Evolutionary conservation across 2,888 invertebrate species (phyloP).

Genomic region (Papilio elwesi): DNA sequence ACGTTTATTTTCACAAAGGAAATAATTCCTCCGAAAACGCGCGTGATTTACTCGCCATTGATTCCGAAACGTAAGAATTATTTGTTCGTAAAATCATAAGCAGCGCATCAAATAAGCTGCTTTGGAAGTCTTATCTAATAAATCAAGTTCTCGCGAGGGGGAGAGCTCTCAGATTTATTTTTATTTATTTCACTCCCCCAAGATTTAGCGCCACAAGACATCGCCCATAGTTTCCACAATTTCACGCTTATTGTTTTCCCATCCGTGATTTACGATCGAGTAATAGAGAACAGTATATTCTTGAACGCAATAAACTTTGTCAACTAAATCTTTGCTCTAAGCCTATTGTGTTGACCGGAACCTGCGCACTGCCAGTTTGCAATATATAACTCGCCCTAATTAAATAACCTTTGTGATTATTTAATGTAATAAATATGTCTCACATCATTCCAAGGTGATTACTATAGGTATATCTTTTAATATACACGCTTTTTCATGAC

Average conservation of each 20-base stretch:
- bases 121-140: constrained; percentile 60
- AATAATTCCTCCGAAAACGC: not conserved
- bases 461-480: too few species aligned
- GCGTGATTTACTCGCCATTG: not conserved
- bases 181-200: constrained; percentile 83
- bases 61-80: constrained; percentile 26
- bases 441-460: too few species aligned
- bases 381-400: constrained; percentile 2
- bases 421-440: not conserved
- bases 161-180: constrained; percentile 77
- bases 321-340: constrained; percentile 82
- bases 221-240: constrained; percentile 83
- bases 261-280: constrained; percentile 81
- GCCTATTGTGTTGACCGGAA: constrained; percentile 65
- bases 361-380: constrained; percentile 22
- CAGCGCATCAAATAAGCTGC: constrained; percentile 44
- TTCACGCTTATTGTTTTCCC: constrained; percentile 85
- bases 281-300: constrained; percentile 82
- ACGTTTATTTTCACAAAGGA: not conserved
- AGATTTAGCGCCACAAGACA: constrained; percentile 81
- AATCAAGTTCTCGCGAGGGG: constrained; percentile 77
- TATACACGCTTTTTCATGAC: not conserved
- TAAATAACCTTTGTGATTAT: not conserved
- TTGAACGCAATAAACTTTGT: constrained; percentile 82
- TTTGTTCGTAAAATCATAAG: constrained; percentile 38